Evolutionary conservation across 2,797 vertebrate genomes (phyloP).

Genomic region (Craterocephalus amniculus): DNA sequence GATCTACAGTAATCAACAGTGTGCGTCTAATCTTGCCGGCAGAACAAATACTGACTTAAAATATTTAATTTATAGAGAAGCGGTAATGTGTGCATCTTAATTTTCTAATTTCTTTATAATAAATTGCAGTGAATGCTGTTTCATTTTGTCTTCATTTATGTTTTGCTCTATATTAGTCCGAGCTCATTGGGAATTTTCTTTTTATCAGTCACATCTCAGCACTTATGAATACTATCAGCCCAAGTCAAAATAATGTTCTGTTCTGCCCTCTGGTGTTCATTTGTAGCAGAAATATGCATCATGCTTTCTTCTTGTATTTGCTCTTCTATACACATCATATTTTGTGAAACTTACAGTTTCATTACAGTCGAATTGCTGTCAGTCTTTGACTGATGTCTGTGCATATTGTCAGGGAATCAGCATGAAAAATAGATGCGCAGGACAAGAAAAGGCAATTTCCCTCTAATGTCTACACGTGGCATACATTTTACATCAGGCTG

Average conservation of each 20-base stretch:
- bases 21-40: slow-evolving; percentile 12
- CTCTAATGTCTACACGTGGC: slow-evolving; percentile 27
- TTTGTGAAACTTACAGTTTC: neutral
- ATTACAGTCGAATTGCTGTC: slow-evolving; percentile 4
- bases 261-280: slow-evolving; percentile 65
- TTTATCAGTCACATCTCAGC: neutral
- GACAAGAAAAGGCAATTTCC: slow-evolving; percentile 43
- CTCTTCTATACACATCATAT: neutral
- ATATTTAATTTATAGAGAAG: slow-evolving; percentile 14
- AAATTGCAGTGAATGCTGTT: neutral
- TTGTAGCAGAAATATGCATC: neutral
- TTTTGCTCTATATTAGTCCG: slow-evolving; percentile 26
- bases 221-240: neutral
- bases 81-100: neutral
- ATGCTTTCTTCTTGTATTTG: fast-evolving
- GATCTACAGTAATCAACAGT: slow-evolving; percentile 24
- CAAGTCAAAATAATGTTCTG: neutral
- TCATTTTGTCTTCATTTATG: slow-evolving; percentile 32
- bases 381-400: slow-evolving; percentile 43
- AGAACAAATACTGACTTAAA: neutral
- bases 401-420: slow-evolving; percentile 27
- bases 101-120: slow-evolving; percentile 12
- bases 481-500: slow-evolving; percentile 49
- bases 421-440: slow-evolving; percentile 55
- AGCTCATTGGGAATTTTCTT: slow-evolving; percentile 21